Evolutionary conservation across 2,888 invertebrate species (phyloP), one percentile per base, ranked within the genome.

Genomic region (Odontocolon sp.): DNA sequence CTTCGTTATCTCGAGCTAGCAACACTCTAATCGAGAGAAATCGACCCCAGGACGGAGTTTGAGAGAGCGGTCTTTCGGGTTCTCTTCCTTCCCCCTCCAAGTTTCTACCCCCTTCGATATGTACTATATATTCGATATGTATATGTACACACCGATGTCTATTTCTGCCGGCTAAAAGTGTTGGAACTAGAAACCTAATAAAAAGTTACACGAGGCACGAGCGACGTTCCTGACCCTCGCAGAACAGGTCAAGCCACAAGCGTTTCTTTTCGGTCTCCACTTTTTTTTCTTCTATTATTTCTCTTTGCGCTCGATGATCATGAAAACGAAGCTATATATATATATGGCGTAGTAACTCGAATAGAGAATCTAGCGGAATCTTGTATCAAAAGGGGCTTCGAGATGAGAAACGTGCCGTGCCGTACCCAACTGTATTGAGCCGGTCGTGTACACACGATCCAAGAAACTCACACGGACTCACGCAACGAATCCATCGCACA

Each of bases 261-360:
- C 64, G 52, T 72, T 56, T 38, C 38, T 28, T 40, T 72, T 40
- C n/a, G n/a, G n/a, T n/a, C n/a, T n/a, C n/a, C n/a, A n/a, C 33
- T 64, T 40, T 33, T 23, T 68, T 57, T 42, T 70, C 26, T 36
- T 38, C 26, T 52, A 21, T 52, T 38, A 38, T 40, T 28, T 28
- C 23, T 26, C 11, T 26, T 54, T 23, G 18, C 31, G 18, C 4
- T n/a, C 23, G 42, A 28, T 16, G 28, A 8, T 28, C 28, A 28
- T 61, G 61, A 61, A 45, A 61, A 61, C 9, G 23, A 33, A 50
- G 28, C 36, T 18, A 26, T 40, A 61, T 28, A 8, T n/a, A 4
- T 40, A n/a, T 14, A 5, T 18, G 11, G 14, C 28, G 11, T 26
- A 50, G 28, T 50, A 26, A 23, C 23, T n/a, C 26, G 11, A 26